Evolutionary conservation across 2,113 vertebrate species (phyloP).

Genomic region (Rhizomys pruinosus): DNA sequence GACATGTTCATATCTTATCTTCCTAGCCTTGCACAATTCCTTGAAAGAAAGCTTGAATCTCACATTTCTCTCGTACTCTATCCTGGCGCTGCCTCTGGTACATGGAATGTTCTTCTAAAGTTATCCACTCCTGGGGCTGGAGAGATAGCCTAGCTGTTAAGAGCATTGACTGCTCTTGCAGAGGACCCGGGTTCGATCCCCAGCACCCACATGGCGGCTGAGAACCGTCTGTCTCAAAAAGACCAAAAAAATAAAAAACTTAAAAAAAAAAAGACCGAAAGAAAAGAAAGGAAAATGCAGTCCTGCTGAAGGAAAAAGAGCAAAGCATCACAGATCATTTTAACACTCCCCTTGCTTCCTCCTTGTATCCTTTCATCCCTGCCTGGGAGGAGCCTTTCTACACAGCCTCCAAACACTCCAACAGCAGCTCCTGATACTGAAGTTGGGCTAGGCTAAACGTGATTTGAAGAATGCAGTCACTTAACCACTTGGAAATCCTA

Average conservation of each 20-base stretch:
- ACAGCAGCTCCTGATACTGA: neutral
- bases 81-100: neutral
- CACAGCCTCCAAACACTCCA: neutral
- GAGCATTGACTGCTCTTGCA: no score
- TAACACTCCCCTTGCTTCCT: neutral
- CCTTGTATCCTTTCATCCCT: neutral
- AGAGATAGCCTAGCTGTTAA: no score
- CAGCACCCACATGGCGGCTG: no score
- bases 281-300: neutral
- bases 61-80: neutral
- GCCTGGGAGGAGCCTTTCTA: neutral
- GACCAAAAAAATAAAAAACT: no score
- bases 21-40: neutral
- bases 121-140: no score
- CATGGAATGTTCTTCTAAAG: slow-evolving; percentile 16
- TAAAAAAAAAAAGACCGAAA: no score
- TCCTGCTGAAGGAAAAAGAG: neutral
- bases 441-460: neutral
- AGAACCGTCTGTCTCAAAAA: no score
- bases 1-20: neutral
- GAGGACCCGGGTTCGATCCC: no score
- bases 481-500: neutral
- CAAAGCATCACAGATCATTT: fast-evolving
- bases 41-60: neutral
- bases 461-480: neutral